Percentiles rank a stretch among this genome's conserved stretches.
Conservation (phyloP, 2,113 vertebrate genomes). For the Reinhardtius hippoglossoides region DNA sequence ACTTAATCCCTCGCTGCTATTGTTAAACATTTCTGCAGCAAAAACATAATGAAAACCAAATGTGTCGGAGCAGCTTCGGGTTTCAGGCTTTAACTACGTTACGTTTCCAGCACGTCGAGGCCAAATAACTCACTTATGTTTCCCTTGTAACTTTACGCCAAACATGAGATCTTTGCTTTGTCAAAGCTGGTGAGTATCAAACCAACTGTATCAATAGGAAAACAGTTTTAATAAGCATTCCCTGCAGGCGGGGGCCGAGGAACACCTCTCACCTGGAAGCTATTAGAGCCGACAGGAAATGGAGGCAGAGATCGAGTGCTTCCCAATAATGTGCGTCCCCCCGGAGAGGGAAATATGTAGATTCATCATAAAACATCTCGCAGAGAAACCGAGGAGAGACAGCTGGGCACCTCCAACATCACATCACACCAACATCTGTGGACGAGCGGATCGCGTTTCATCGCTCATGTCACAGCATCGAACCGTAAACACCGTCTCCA, state of each 20-base stretch:
- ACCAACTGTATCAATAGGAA: slow-evolving; percentile 81
- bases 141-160: slow-evolving; percentile 82
- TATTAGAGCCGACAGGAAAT: slow-evolving; percentile 80
- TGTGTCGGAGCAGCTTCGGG: slow-evolving; percentile 61
- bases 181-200: slow-evolving; percentile 82
- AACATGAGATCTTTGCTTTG: slow-evolving; percentile 85
- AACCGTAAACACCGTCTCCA: slow-evolving; percentile 64
- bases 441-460: slow-evolving; percentile 53
- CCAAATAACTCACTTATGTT: slow-evolving; percentile 81
- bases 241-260: slow-evolving; percentile 60
- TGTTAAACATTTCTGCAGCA: slow-evolving; percentile 71
- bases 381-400: slow-evolving; percentile 59
- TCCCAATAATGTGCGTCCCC: slow-evolving; percentile 73
- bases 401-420: slow-evolving; percentile 68
- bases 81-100: slow-evolving; percentile 80
- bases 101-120: slow-evolving; percentile 74
- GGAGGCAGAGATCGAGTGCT: slow-evolving; percentile 77
- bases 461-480: slow-evolving; percentile 59
- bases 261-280: slow-evolving; percentile 83
- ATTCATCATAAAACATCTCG: slow-evolving; percentile 79
- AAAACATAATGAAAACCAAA: slow-evolving; percentile 84
- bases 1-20: slow-evolving; percentile 84
- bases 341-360: slow-evolving; percentile 74
- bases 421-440: slow-evolving; percentile 70
- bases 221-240: slow-evolving; percentile 82